These are phyloP conservation scores for Diacarnus erythraeanus DNA, from an alignment of 37 sponge, comb jelly and placozoan genomes.

Conservation along the genomic window DNA sequence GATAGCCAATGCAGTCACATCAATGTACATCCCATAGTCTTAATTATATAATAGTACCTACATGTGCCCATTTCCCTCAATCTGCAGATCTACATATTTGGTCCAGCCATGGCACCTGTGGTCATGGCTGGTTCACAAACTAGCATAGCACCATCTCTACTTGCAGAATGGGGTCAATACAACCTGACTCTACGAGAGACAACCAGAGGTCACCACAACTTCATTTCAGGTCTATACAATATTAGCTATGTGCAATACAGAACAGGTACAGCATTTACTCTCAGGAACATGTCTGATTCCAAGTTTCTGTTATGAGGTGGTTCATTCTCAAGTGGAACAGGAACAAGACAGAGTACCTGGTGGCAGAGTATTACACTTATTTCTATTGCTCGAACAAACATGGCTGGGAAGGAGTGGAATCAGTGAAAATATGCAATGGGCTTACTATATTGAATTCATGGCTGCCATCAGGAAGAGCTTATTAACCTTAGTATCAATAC, in stretches of 20 bases:
- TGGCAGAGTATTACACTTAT: conserved; percentile 3
- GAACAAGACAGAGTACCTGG: neutral
- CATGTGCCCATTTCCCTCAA: no score
- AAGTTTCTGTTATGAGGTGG: neutral
- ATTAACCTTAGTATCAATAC: neutral
- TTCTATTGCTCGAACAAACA: conserved; percentile 34
- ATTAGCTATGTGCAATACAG: neutral
- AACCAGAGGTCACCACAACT: neutral
- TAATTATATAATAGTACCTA: neutral
- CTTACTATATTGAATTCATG: neutral
- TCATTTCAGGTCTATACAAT: neutral
- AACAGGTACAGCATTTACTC: neutral
- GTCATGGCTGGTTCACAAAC: neutral
- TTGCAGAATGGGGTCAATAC: conserved; percentile 54
- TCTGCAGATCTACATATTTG: conserved; percentile 36
- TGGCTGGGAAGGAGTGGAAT: neutral
- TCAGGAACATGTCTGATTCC: neutral
- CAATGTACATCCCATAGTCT: conserved; percentile 25
- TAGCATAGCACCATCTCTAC: neutral
- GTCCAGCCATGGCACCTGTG: conserved; percentile 32
- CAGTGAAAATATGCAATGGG: conserved; percentile 18
- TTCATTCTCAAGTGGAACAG: neutral
- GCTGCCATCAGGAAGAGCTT: conserved; percentile 7
- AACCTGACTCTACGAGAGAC: neutral
- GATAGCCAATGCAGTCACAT: conserved; percentile 26